These are phyloP conservation scores for Temnothorax nylanderi DNA, from an alignment of 1,140 invertebrate species.

Conservation along the genomic window DNA sequence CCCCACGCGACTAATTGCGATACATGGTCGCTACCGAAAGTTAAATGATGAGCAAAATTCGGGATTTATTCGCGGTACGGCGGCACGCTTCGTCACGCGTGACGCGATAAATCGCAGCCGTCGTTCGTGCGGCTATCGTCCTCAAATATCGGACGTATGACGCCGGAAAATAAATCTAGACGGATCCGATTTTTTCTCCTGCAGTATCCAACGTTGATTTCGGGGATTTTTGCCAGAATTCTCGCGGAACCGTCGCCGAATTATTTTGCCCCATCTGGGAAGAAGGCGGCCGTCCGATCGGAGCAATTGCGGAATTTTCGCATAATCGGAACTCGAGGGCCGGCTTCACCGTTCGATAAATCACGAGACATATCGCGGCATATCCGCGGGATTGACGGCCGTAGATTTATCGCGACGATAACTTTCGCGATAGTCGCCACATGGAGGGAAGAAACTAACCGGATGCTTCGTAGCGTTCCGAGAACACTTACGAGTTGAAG, in stretches of 20 bases:
- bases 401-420: constrained; percentile 62
- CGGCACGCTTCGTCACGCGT: constrained; percentile 46
- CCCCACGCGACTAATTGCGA: constrained; percentile 15
- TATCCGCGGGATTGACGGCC: constrained; percentile 55
- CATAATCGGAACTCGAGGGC: constrained; percentile 4
- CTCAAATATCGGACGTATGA: constrained; percentile 45
- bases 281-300: background rate
- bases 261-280: background rate
- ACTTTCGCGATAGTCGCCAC: constrained; percentile 36
- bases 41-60: constrained; percentile 56
- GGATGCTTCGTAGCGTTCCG: constrained; percentile 45
- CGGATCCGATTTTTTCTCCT: constrained; percentile 31
- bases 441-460: background rate
- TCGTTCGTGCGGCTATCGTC: constrained; percentile 31
- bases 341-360: constrained; percentile 49
- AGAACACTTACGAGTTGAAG: background rate
- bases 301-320: background rate
- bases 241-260: background rate
- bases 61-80: constrained; percentile 24
- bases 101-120: constrained; percentile 46
- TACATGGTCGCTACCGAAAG: background rate
- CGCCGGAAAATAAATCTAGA: constrained; percentile 21
- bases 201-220: background rate
- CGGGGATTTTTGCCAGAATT: background rate
- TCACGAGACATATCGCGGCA: constrained; percentile 14